Conservation (phyloP, 2,888 invertebrate genomes). For the Megaustenia siamemsis region DNA sequence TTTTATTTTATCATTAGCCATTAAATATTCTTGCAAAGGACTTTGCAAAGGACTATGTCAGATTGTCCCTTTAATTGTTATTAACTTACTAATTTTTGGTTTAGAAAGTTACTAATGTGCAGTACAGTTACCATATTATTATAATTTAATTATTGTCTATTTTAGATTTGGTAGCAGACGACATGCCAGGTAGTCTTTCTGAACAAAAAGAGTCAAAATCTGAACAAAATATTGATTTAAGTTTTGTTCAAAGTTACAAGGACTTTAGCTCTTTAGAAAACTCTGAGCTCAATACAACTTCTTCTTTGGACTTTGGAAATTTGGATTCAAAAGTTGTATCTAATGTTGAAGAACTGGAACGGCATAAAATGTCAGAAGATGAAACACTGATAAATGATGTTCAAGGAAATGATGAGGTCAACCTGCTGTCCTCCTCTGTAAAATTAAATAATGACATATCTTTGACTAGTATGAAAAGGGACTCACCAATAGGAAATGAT, state of each 20-base stretch:
- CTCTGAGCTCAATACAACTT: slow-evolving; percentile 24
- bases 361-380: slow-evolving; percentile 61
- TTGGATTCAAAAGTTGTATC: slow-evolving; percentile 26
- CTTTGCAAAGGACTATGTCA: no score
- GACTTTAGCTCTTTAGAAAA: slow-evolving; percentile 42
- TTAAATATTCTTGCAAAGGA: no score
- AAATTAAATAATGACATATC: slow-evolving; percentile 58
- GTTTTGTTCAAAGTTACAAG: slow-evolving; percentile 45
- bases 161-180: slow-evolving; percentile 68
- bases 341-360: slow-evolving; percentile 66
- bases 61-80: no score
- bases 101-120: no score
- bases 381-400: slow-evolving; percentile 52
- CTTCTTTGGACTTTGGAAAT: neutral
- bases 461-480: slow-evolving; percentile 58
- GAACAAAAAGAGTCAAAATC: slow-evolving; percentile 59
- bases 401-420: slow-evolving; percentile 53
- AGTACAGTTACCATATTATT: neutral
- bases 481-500: slow-evolving; percentile 69
- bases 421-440: slow-evolving; percentile 34
- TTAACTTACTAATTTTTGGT: no score
- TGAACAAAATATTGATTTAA: slow-evolving; percentile 50
- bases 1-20: neutral
- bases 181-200: slow-evolving; percentile 56
- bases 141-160: slow-evolving; percentile 32